phyloP scores from a whole-genome alignment of 2,113 vertebrate species.

The Callaeas wilsoni region DNA sequence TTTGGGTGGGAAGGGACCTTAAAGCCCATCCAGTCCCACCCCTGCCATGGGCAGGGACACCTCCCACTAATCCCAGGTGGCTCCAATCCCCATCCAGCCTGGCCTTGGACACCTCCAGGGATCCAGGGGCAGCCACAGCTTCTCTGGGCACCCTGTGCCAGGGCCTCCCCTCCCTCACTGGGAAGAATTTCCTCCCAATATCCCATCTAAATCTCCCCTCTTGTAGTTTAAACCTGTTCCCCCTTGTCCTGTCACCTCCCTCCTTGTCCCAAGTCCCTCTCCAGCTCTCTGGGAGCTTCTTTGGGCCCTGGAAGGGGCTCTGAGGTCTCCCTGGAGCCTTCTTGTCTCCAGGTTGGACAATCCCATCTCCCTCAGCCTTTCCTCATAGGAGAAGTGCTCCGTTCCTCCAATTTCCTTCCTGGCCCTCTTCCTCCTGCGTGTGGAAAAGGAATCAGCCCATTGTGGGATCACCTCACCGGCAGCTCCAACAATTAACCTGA shows the following conservation, averaged over 20 bases:
- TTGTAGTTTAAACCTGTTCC: not conserved
- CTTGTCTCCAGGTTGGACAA: not conserved
- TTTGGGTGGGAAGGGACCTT: not conserved
- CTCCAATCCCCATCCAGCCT: not conserved
- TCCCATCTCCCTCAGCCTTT: not conserved
- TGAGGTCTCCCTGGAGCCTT: not conserved
- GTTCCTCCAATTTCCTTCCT: not conserved
- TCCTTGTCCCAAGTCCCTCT: not conserved
- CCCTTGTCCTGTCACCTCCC: not conserved
- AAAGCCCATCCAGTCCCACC: not conserved
- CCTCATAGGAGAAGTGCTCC: not conserved
- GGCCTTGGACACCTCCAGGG: not conserved
- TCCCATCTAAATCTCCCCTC: not conserved
- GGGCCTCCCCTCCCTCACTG: not conserved
- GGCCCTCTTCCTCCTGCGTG: not conserved
- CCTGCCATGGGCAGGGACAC: not conserved
- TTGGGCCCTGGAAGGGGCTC: not conserved
- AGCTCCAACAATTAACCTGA: not conserved
- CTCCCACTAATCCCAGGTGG: not conserved
- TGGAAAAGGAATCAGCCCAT: rapidly evolving
- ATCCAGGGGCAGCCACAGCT: not conserved
- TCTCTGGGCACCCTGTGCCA: not conserved
- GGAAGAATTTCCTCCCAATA: not conserved
- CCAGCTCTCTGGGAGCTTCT: not conserved
- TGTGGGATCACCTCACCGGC: not conserved